Base-by-base conservation (phyloP, 2,113 vertebrate species). In the Phaetusa simplex region DNA sequence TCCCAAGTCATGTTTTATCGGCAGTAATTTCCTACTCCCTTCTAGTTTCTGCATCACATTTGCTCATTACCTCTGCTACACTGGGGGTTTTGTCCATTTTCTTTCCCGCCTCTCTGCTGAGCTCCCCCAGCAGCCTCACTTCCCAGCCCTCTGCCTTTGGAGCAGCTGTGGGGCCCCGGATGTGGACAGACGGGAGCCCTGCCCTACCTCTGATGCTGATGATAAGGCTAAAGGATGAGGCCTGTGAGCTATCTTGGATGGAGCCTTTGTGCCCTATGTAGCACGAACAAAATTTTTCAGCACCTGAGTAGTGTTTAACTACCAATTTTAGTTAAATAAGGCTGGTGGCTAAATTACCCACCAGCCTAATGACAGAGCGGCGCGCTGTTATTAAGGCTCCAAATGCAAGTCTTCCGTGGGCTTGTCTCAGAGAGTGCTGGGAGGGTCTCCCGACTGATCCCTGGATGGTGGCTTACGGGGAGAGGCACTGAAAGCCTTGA, bases 301-400 rank as follows among this genome's bases (percentile, higher is more conserved):
- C 17, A 42, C 42, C 74, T 40, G 4, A 53, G 36, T 27, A 67
- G 50, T 8, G 34, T 72, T 93, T 71, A 91, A 67, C 70, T 65
- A 65, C 24, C 13, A 72, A 40, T 29, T 40, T 30, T 80, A 71
- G 34, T 55, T 38, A 82, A 84, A 74, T 73, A 62, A 90, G 74
- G 16, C 64, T 50, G 19, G 64, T 90, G 0, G 1, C 43, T 86
- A 52, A 96, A 83, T 83, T 65, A 85, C 66, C 58, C 70, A 59
- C 56, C 43, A 56, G 47, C 27, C 34, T 92, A 91, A 94, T 94
- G 96, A 93, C 56, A 95, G 83, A 82, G 88, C 61, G 79, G 45
- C 19, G 7, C 2, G 30, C 24, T 91, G 73, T 92, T 71, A 70
- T 69, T 91, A 89, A 82, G 61, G 61, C 13, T 95, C 59, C 77